phyloP scores from a whole-genome alignment of 53 echinoderm and acorn worm genomes.

The Temnopleurus reevesii region DNA sequence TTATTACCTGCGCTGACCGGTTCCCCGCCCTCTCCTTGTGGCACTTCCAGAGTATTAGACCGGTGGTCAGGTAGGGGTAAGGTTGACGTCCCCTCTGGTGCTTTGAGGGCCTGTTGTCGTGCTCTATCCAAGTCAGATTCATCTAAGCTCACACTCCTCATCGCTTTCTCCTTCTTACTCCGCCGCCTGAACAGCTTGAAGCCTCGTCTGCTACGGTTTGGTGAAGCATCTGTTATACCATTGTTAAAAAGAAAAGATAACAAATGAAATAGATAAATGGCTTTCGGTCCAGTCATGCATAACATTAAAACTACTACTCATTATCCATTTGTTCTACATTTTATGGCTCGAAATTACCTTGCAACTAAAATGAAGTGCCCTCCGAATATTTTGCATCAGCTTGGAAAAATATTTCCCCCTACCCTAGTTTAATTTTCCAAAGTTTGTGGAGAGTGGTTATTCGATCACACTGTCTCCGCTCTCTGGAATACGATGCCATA shows the following conservation, averaged over 20 bases:
- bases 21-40: background rate
- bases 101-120: background rate
- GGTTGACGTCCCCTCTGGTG: slow-evolving; percentile 15
- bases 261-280: no score
- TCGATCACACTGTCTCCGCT: no score
- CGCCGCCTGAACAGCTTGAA: slow-evolving; percentile 57
- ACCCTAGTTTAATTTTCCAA: no score
- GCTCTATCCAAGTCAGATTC: slow-evolving; percentile 46
- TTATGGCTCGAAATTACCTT: no score
- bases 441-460: no score
- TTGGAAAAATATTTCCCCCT: no score
- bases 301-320: no score
- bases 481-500: no score
- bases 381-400: no score
- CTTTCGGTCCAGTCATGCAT: no score
- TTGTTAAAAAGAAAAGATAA: background rate
- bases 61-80: background rate
- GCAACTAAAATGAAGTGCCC: no score
- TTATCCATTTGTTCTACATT: no score
- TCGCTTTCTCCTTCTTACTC: slow-evolving; percentile 57
- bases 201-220: slow-evolving; percentile 47
- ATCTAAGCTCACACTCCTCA: slow-evolving; percentile 47
- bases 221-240: slow-evolving; percentile 32
- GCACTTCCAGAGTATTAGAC: slow-evolving; percentile 44
- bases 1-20: slow-evolving; percentile 33